Evolutionary conservation across 53 echinoderm and acorn worm species (phyloP).

Genomic region (Holothuria leucospilota): DNA sequence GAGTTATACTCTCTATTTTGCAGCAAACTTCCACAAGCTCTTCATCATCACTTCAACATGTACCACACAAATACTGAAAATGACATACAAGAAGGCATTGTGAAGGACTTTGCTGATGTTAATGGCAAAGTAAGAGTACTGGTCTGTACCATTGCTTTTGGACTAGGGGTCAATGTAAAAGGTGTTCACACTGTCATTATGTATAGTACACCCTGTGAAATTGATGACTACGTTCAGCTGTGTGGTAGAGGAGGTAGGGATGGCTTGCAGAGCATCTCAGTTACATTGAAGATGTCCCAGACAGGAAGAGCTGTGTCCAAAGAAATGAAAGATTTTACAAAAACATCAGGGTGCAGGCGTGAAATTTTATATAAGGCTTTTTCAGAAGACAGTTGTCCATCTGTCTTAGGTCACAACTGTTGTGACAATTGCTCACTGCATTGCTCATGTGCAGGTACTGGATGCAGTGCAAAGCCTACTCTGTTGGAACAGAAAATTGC

Average conservation of each 20-base stretch:
- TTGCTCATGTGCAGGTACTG: slow-evolving; percentile 5
- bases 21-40: neutral
- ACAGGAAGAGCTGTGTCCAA: slow-evolving; percentile 5
- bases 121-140: slow-evolving; percentile 37
- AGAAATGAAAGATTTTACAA: slow-evolving; percentile 39
- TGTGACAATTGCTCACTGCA: slow-evolving; percentile 15
- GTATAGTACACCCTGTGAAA: slow-evolving; percentile 16
- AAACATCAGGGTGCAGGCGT: slow-evolving; percentile 25
- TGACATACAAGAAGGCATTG: slow-evolving; percentile 47
- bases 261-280: slow-evolving; percentile 43
- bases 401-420: neutral
- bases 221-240: slow-evolving; percentile 55
- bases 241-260: slow-evolving; percentile 42
- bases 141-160: slow-evolving; percentile 59
- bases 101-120: neutral
- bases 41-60: slow-evolving; percentile 45
- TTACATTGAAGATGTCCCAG: slow-evolving; percentile 38
- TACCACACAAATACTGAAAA: slow-evolving; percentile 59
- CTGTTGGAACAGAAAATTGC: slow-evolving; percentile 3
- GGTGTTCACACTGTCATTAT: slow-evolving; percentile 36
- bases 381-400: neutral
- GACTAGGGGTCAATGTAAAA: slow-evolving; percentile 49
- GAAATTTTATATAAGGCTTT: neutral
- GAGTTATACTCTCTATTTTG: slow-evolving; percentile 37
- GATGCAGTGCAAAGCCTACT: neutral